Percentiles rank a stretch among this genome's conserved stretches.
Conservation (phyloP, 2,888 invertebrate genomes). For the Tineola bisselliella region DNA sequence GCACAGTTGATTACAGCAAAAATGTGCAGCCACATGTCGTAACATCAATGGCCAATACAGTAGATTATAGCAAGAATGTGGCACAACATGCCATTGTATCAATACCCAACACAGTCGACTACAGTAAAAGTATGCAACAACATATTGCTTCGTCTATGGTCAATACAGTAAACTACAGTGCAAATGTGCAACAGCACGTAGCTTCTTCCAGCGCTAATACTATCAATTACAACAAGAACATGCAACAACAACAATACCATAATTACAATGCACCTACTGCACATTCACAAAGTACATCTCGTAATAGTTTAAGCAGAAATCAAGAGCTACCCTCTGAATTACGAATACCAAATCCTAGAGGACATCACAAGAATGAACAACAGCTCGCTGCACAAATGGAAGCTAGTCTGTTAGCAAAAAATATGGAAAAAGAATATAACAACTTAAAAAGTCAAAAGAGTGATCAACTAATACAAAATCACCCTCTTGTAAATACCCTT, state of each 20-base stretch:
- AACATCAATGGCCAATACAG: background rate
- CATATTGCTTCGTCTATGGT: background rate
- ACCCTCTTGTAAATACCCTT: conserved; percentile 43
- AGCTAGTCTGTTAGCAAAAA: conserved; percentile 35
- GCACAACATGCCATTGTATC: background rate
- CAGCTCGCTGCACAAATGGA: conserved; percentile 20
- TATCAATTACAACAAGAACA: conserved; percentile 30
- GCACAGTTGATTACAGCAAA: background rate
- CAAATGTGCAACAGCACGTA: too few relatives aligned
- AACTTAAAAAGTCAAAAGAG: conserved; percentile 38
- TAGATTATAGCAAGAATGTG: background rate
- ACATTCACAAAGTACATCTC: conserved; percentile 14
- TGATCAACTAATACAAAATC: conserved; percentile 47
- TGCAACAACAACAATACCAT: conserved; percentile 46
- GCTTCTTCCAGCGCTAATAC: conserved; percentile 20
- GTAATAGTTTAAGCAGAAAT: conserved; percentile 35
- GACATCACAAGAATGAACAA: conserved; percentile 36
- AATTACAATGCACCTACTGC: conserved; percentile 34
- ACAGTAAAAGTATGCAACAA: background rate
- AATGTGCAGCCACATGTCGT: background rate
- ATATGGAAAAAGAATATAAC: conserved; percentile 30
- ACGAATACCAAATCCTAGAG: conserved; percentile 54
- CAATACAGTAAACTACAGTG: too few relatives aligned
- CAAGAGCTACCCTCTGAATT: conserved; percentile 47
- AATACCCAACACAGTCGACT: too few relatives aligned